Percentiles rank a stretch among this genome's conserved stretches.
Evolutionary conservation across 2,113 vertebrate species (phyloP).

Genomic region (Callorhinus ursinus): DNA sequence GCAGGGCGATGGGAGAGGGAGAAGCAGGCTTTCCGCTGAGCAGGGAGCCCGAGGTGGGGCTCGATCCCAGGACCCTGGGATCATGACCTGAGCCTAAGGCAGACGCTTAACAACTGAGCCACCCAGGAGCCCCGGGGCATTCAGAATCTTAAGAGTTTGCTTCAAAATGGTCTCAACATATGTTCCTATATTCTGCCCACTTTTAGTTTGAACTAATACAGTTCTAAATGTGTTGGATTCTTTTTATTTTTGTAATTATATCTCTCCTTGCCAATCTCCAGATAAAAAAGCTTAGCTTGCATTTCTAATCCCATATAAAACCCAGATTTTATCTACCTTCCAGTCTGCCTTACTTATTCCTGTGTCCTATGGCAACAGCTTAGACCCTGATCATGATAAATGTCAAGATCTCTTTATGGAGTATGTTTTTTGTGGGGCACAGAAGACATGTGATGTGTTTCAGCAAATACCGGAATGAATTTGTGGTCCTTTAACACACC

Average conservation of each 20-base stretch:
- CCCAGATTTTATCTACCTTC: not conserved
- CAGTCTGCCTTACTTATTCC: not conserved
- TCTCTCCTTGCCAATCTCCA: not conserved
- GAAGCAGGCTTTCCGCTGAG: too few species aligned
- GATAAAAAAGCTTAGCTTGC: not conserved
- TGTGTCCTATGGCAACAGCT: not conserved
- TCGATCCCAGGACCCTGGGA: too few species aligned
- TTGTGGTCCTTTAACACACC: not conserved
- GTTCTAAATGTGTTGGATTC: not conserved
- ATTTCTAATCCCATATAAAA: not conserved
- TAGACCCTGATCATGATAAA: not conserved
- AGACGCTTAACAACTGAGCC: too few species aligned
- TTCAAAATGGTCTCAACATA: not conserved
- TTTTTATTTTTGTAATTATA: not conserved
- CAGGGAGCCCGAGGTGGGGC: too few species aligned
- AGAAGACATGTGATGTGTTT: not conserved
- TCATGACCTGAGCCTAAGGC: too few species aligned
- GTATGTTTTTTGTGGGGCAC: not conserved
- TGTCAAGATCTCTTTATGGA: not conserved
- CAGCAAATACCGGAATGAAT: not conserved
- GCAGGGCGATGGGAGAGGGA: too few species aligned
- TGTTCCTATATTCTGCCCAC: not conserved
- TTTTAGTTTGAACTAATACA: not conserved
- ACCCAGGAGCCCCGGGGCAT: too few species aligned
- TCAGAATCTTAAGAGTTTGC: not conserved